Percentiles rank a stretch among this genome's conserved stretches.
Evolutionary conservation across 2,888 invertebrate genomes (phyloP).

Genomic region (Synergus gifuensis): DNA sequence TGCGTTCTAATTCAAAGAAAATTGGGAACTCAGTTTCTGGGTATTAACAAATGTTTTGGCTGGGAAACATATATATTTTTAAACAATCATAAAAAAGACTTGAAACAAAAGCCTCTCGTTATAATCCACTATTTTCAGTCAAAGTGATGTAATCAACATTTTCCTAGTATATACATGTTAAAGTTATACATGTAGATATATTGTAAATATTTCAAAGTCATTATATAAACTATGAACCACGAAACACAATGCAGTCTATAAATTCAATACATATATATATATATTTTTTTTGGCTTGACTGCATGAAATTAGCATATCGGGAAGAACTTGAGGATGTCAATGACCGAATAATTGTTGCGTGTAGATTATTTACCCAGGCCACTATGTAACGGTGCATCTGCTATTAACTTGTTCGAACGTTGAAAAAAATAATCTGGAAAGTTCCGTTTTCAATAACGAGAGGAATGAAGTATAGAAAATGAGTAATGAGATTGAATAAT

Average conservation of each 20-base stretch:
- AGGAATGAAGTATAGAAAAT: not conserved
- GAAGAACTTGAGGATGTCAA: not conserved
- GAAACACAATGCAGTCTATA: too few relatives aligned
- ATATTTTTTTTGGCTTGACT: not conserved
- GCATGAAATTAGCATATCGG: not conserved
- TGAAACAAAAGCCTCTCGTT: not conserved
- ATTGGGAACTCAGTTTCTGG: too few relatives aligned
- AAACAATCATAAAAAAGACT: conserved; percentile 8
- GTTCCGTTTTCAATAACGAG: not conserved
- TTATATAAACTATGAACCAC: too few relatives aligned
- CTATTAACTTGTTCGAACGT: not conserved
- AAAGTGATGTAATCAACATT: not conserved
- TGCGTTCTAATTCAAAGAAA: too few relatives aligned
- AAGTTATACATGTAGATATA: not conserved
- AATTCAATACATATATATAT: too few relatives aligned
- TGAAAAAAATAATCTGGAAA: not conserved
- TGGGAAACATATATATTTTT: not conserved
- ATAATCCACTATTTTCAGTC: not conserved
- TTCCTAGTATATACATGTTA: not conserved
- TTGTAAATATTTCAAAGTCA: conserved; percentile 27
- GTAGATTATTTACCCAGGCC: not conserved
- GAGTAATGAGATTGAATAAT: conserved; percentile 8
- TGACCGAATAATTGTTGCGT: not conserved
- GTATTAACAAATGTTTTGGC: too few relatives aligned
- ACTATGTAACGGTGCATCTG: not conserved